Evolutionary conservation across 2,797 vertebrate species (phyloP), one percentile per base, ranked within the genome.

Genomic region (Gallinago stenura): DNA sequence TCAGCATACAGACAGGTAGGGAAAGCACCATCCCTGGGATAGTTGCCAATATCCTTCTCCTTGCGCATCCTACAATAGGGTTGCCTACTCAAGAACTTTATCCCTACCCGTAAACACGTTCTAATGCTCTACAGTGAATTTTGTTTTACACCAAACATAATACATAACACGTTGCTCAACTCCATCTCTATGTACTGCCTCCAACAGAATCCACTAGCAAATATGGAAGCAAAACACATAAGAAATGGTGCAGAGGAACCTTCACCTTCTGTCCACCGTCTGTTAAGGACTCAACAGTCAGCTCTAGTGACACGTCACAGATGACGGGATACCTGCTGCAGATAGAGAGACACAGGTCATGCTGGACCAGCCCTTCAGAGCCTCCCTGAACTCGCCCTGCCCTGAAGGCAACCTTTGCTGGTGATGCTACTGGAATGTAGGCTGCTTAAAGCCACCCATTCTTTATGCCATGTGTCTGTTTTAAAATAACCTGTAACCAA

Each of bases 51-150:
- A 30, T 4, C 41, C 48, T 75, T 48, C 56, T 68, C 69, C 51
- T 43, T 0, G 0, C 85, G 46, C 7, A 8, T 13, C 24, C 51
- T 48, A 2, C 0, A 4, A 26, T 58, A 12, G n/a, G 19, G 35
- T 13, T 62, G 10, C n/a, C 41, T 65, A 15, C 20, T 84, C 33
- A 61, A 89, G 78, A 84, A 45, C 26, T 62, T 83, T 70, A 80
- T 62, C 16, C 28, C 48, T 41, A 68, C 20, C 16, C 31, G 18
- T 35, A 31, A 75, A 48, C 9, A 28, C 39, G 5, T 64, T 77
- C 65, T 60, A 78, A 64, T 53, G 45, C 15, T 78, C 39, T 75
- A 76, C 64, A 43, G 5, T 25, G 70, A 33, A 30, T 73, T 79
- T 68, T 39, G 30, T 43, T 83, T 88, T 62, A 80, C 19, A 57